phyloP scores from a whole-genome alignment of 2,113 vertebrate species.

The Apaloderma vittatum region DNA sequence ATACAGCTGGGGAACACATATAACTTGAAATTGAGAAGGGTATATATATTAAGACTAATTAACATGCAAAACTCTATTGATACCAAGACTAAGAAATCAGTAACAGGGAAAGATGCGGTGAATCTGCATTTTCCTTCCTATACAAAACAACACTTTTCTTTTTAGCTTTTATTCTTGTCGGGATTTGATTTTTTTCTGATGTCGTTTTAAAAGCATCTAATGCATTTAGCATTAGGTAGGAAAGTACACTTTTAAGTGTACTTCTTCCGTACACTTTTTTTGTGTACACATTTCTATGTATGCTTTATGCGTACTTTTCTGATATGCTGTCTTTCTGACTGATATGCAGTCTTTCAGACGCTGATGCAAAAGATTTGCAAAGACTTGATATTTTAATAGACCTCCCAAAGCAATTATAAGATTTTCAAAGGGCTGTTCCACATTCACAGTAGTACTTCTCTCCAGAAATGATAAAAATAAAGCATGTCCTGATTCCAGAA shows the following conservation, averaged over 20 bases:
- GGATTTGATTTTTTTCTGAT: neutral
- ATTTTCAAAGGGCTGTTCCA: slow-evolving; percentile 7
- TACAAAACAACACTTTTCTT: neutral
- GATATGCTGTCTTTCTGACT: neutral
- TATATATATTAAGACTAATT: neutral
- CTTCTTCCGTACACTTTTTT: neutral
- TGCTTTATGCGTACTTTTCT: neutral
- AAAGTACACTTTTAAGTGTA: neutral
- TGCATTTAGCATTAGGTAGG: neutral
- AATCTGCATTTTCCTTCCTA: neutral
- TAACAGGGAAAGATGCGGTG: neutral
- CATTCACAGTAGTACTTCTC: neutral
- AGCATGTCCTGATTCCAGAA: neutral
- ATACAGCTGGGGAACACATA: neutral
- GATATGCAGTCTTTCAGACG: neutral
- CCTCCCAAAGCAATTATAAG: neutral
- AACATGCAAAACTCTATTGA: neutral
- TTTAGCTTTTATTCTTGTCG: neutral
- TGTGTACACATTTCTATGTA: neutral
- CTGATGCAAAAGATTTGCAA: neutral
- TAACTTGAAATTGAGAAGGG: neutral
- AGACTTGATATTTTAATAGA: neutral
- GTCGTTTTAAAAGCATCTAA: neutral
- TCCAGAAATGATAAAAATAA: slow-evolving; percentile 54
- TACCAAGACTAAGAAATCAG: neutral